These are phyloP conservation scores for Ametastegia equiseti DNA, from an alignment of 2,888 invertebrate species.

Conservation along the genomic window DNA sequence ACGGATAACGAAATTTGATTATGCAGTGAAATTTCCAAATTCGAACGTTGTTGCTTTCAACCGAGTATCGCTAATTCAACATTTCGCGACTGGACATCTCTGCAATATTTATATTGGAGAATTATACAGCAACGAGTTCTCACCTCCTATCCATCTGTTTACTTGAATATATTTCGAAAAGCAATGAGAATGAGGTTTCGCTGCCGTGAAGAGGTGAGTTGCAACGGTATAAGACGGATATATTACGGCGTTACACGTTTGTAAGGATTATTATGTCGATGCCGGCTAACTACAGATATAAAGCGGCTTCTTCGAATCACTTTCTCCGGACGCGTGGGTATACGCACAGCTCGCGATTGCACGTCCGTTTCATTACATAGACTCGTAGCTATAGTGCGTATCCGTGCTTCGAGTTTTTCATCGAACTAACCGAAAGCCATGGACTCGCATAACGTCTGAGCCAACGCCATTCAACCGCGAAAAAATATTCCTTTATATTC, in stretches of 20 bases:
- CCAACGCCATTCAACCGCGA: no score
- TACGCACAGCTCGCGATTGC: conserved; percentile 22
- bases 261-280: background rate
- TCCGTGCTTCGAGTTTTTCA: background rate
- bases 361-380: background rate
- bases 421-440: no score
- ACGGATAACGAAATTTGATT: background rate
- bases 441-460: no score
- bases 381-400: background rate
- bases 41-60: background rate
- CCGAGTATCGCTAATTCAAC: background rate
- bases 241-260: background rate
- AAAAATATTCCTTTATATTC: no score
- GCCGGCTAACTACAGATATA: background rate
- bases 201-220: no score
- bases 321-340: conserved; percentile 38
- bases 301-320: conserved; percentile 39
- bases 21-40: background rate
- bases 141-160: background rate
- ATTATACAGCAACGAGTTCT: background rate
- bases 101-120: no score
- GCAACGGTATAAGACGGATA: background rate
- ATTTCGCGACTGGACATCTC: background rate
- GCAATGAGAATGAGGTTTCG: no score
- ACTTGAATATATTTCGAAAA: background rate